These are phyloP conservation scores for Percopsis omiscomaycus DNA, from an alignment of 2,797 vertebrate genomes.

Conservation along the genomic window DNA sequence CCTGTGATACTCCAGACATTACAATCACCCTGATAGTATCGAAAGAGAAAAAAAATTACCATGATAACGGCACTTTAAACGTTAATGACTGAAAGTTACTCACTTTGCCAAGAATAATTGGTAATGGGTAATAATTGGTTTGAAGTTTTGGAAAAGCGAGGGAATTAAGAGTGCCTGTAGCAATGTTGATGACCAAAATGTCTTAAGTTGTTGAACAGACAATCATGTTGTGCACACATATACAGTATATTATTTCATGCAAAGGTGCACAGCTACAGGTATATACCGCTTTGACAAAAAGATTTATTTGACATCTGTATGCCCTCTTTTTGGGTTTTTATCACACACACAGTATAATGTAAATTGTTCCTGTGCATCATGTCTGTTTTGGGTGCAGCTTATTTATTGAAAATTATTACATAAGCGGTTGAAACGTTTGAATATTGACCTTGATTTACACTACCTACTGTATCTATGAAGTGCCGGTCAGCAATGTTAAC, in stretches of 20 bases:
- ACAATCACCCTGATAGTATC: not conserved
- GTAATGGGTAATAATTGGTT: not conserved
- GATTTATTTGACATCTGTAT: slow-evolving; percentile 15
- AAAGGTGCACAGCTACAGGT: slow-evolving; percentile 17
- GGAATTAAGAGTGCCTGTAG: slow-evolving; percentile 14
- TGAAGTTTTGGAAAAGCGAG: slow-evolving; percentile 9
- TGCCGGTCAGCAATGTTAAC: slow-evolving; percentile 30
- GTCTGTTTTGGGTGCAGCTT: slow-evolving; percentile 43
- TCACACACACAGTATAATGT: slow-evolving; percentile 17
- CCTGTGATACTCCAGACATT: not conserved
- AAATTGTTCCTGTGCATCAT: slow-evolving; percentile 36
- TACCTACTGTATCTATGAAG: slow-evolving; percentile 26
- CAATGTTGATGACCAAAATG: slow-evolving; percentile 45
- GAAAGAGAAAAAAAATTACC: slow-evolving; percentile 24
- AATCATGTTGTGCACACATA: slow-evolving; percentile 63
- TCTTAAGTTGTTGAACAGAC: slow-evolving; percentile 44
- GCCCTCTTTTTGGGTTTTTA: slow-evolving; percentile 2
- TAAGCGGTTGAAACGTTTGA: too few species aligned
- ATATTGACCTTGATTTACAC: not conserved
- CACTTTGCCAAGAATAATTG: slow-evolving; percentile 21
- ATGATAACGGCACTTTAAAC: slow-evolving; percentile 52
- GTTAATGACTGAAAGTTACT: slow-evolving; percentile 13
- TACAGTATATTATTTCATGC: slow-evolving; percentile 16
- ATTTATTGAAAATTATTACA: slow-evolving; percentile 63
- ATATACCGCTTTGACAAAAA: slow-evolving; percentile 14